Evolutionary conservation across 2,113 vertebrate genomes (phyloP).

Genomic region (Erinaceus europaeus): DNA sequence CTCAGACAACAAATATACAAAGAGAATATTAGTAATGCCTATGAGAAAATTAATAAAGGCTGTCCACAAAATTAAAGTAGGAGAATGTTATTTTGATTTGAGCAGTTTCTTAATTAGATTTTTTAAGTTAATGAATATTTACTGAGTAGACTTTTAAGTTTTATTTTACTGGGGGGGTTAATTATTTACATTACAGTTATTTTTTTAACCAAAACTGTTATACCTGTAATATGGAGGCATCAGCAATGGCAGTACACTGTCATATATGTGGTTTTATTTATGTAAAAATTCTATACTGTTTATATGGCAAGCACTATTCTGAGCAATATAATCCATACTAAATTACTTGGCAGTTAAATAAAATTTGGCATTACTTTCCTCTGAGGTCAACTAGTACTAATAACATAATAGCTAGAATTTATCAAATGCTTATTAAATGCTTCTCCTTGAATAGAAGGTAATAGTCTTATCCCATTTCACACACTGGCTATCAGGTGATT

Average conservation of each 20-base stretch:
- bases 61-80: too few species aligned
- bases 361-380: not conserved
- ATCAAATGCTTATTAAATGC: not conserved
- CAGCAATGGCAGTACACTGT: not conserved
- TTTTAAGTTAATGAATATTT: too few species aligned
- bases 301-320: not conserved
- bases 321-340: not conserved
- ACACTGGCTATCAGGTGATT: not conserved
- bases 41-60: too few species aligned
- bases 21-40: too few species aligned
- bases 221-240: not conserved
- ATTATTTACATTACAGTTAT: not conserved
- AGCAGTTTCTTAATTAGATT: too few species aligned
- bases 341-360: not conserved
- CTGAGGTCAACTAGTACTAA: not conserved
- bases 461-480: not conserved
- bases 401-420: not conserved
- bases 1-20: too few species aligned
- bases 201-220: not conserved
- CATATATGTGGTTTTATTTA: not conserved
- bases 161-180: too few species aligned
- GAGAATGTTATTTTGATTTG: too few species aligned
- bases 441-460: not conserved
- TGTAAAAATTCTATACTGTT: not conserved
- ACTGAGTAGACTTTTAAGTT: too few species aligned